Base-by-base conservation (phyloP, 2,888 invertebrate genomes). In the Pseudococcus jackbeardsleyi region DNA sequence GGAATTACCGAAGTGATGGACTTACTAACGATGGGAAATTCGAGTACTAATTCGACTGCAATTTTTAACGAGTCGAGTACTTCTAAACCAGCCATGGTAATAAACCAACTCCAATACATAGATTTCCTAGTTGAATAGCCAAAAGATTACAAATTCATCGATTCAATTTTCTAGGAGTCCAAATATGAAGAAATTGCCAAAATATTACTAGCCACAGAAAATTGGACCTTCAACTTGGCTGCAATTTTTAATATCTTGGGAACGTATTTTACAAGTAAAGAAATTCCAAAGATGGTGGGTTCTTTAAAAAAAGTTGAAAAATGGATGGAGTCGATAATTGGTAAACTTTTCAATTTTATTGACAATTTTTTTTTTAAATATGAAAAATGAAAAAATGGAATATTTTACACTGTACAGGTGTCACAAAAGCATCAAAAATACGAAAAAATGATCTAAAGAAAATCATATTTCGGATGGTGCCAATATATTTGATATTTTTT, bases 161-260 rank as follows among this genome's bases (percentile, higher is more conserved):
- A 50, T 46, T 15, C 3, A 22, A 50, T 26, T 84, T 50, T 84
- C 4, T n/a, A 85, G 85, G 85, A 54, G 17, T 54, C 86, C 12
- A 88, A 88, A 46, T 88, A 88, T 64, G 88, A 84, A 33, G 77
- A 48, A 59, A 88, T 88, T 17, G 88, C 82, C 22, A 82, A 48
- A 64, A 88, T 82, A 59, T 33, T 88, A 12, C 59, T 88, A 19
- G 22, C 68, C 0, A 82, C 82, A 22, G 88, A 88, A 46, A 84
- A 59, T 22, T 88, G 88, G 88, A 64, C 84, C n/a, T 88, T 88
- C 22, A 88, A 88, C 68, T 22, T 88, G 46, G 50, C 84, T 5
- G 84, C 84, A 0, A 88, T 88, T 64, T 26, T 84, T 11, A 88
- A 88, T 22, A 42, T 88, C 8, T 22, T 50, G 7, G 22, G 19